phyloP scores from a whole-genome alignment of 2,888 invertebrate genomes.

The Lithophane socia region DNA sequence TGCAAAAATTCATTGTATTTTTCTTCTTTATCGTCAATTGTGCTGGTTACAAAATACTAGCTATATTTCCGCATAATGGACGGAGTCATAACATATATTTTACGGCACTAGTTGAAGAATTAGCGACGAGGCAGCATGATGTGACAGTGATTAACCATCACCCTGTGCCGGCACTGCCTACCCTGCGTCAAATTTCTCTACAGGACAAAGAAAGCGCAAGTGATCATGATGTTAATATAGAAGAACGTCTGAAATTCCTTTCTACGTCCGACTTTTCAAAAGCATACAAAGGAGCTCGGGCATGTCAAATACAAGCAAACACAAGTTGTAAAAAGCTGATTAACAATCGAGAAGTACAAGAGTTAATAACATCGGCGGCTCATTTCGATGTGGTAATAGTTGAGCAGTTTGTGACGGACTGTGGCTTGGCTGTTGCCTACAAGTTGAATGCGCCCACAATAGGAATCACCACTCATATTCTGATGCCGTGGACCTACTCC shows the following conservation, averaged over 20 bases:
- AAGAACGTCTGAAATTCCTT: constrained; percentile 28
- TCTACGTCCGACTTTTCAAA: constrained; percentile 51
- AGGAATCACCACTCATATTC: constrained; percentile 87
- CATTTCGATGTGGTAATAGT: constrained; percentile 90
- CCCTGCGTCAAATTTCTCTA: constrained; percentile 78
- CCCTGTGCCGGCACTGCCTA: constrained; percentile 74
- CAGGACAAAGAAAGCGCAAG: constrained; percentile 51
- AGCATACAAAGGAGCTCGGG: constrained; percentile 45
- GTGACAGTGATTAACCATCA: constrained; percentile 79
- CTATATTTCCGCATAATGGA: constrained; percentile 74
- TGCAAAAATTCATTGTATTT: neutral
- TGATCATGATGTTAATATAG: constrained; percentile 30
- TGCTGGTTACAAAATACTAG: constrained; percentile 69
- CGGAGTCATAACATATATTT: constrained; percentile 72
- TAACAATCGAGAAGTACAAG: constrained; percentile 63
- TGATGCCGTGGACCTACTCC: constrained; percentile 90
- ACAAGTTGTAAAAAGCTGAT: constrained; percentile 73
- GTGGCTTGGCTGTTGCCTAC: constrained; percentile 89
- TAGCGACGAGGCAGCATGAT: constrained; percentile 75
- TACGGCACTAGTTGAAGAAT: constrained; percentile 62
- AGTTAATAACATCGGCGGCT: constrained; percentile 67
- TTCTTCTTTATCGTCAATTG: constrained; percentile 35
- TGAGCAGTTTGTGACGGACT: constrained; percentile 90
- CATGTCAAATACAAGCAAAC: constrained; percentile 57
- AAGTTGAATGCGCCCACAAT: constrained; percentile 88